Evolutionary conservation across 1,140 invertebrate genomes (phyloP).

Genomic region (Tribolium madens): DNA sequence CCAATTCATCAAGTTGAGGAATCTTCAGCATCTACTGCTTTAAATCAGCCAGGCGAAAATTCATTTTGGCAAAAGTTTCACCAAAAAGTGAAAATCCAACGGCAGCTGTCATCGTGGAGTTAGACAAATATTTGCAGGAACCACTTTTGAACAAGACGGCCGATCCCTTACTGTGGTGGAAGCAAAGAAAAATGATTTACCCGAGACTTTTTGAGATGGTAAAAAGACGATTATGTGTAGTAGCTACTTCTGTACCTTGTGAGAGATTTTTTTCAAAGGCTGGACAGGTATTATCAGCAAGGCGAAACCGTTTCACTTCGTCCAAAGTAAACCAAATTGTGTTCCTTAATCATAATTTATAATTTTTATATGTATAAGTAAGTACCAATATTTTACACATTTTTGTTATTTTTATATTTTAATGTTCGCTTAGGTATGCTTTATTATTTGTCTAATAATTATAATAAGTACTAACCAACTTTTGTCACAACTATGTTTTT

Average conservation of each 20-base stretch:
- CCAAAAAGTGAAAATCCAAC: constrained; percentile 37
- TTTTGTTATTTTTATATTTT: no score
- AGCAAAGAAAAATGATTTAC: constrained; percentile 50
- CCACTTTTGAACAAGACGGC: constrained; percentile 36
- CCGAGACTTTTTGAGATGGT: constrained; percentile 52
- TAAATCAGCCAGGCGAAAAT: not conserved
- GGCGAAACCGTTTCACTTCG: constrained; percentile 45
- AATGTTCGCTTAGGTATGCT: no score
- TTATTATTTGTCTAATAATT: no score
- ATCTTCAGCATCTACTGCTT: not conserved
- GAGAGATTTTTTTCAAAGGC: constrained; percentile 57
- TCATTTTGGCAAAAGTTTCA: constrained; percentile 20
- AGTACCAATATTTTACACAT: no score
- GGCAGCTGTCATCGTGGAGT: constrained; percentile 49
- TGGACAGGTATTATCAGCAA: constrained; percentile 47
- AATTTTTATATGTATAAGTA: not conserved
- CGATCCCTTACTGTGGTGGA: constrained; percentile 55
- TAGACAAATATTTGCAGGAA: constrained; percentile 53
- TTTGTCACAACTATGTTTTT: no score
- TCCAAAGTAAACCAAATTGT: constrained; percentile 44
- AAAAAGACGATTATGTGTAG: constrained; percentile 54
- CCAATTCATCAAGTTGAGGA: not conserved
- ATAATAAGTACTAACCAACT: no score
- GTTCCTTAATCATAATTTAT: constrained; percentile 46
- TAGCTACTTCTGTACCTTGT: constrained; percentile 57